Evolutionary conservation across 1,140 invertebrate species (phyloP), one percentile per base, ranked within the genome.

Genomic region (Euschistus heros): DNA sequence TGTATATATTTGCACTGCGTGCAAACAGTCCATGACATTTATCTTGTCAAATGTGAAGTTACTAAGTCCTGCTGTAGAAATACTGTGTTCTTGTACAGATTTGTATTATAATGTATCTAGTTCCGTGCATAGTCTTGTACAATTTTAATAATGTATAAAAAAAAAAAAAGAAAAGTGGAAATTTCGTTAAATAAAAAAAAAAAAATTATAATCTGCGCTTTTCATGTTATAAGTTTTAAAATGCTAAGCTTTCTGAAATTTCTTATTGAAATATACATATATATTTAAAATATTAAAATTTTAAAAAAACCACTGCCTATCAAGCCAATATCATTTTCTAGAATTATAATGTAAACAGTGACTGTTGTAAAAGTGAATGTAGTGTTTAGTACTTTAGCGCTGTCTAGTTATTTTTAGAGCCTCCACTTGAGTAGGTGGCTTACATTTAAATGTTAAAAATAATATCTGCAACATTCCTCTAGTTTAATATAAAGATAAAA

Each of bases 21-120:
- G 54, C 54, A 57, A 37, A 57, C 54, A 57, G 54, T 57, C 54
- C 54, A 57, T 57, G 54, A 57, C 54, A 24, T 20, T 57, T 24
- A 20, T 57, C 54, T 57, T 57, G 54, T 57, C 54, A 57, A 24
- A 17, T 6, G 24, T 26, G 15, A 57, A 57, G 54, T 57, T 57
- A 57, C 54, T 57, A 26, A 24, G 54, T 57, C 54, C 54, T 24
- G 33, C 18, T 57, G 54, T 57, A 57, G 54, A 57, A 57, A 57
- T 27, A 57, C 10, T 57, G 18, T 57, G 54, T 57, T 57, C 24
- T 3, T 57, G 54, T 57, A 57, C 54, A 57, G 24, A 57, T 57
- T 57, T 57, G 54, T 57, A 57, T 18, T 24, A 57, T 57, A 57
- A 24, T 57, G 54, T 57, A 57, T 57, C 18, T 57, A 57, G 20